phyloP scores from a whole-genome alignment of 1,140 invertebrate species.

The Drosophila rhopaloa region DNA sequence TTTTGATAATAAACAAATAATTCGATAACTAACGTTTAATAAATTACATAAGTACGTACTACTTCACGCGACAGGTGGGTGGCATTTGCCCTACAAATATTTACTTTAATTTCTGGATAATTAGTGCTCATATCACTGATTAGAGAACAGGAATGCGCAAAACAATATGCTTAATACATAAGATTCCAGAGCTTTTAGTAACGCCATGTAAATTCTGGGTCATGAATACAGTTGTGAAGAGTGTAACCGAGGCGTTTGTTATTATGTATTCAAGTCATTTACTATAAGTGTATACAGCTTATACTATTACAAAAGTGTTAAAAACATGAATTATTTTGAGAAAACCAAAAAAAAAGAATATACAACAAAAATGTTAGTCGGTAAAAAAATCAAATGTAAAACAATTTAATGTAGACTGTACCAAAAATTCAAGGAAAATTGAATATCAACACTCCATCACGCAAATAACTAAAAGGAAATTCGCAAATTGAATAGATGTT shows the following conservation, averaged over 20 bases:
- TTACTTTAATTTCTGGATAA: conserved; percentile 59
- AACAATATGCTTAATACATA: conserved; percentile 51
- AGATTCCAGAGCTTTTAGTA: conserved; percentile 55
- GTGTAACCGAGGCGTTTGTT: conserved; percentile 36
- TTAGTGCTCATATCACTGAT: conserved; percentile 55
- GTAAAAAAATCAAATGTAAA: conserved; percentile 54
- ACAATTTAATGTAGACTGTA: conserved; percentile 54
- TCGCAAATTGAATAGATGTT: conserved; percentile 39
- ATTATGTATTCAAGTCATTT: conserved; percentile 50
- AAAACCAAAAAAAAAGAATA: conserved; percentile 18
- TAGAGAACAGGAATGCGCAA: conserved; percentile 48
- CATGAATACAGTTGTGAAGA: conserved; percentile 37
- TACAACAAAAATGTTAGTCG: conserved; percentile 43
- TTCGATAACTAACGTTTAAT: conserved; percentile 28
- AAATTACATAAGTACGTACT: conserved; percentile 25
- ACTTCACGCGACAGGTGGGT: conserved; percentile 30
- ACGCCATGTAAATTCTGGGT: conserved; percentile 52
- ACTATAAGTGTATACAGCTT: conserved; percentile 40
- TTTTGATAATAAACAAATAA: conserved; percentile 36
- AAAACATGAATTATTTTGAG: conserved; percentile 53
- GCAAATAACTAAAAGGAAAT: conserved; percentile 28
- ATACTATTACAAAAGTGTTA: conserved; percentile 43
- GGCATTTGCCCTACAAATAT: conserved; percentile 50
- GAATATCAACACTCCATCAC: conserved; percentile 51
- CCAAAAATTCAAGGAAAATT: conserved; percentile 41